These are phyloP conservation scores for Drosophila punjabiensis DNA, from an alignment of 1,140 invertebrate genomes.

Conservation along the genomic window DNA sequence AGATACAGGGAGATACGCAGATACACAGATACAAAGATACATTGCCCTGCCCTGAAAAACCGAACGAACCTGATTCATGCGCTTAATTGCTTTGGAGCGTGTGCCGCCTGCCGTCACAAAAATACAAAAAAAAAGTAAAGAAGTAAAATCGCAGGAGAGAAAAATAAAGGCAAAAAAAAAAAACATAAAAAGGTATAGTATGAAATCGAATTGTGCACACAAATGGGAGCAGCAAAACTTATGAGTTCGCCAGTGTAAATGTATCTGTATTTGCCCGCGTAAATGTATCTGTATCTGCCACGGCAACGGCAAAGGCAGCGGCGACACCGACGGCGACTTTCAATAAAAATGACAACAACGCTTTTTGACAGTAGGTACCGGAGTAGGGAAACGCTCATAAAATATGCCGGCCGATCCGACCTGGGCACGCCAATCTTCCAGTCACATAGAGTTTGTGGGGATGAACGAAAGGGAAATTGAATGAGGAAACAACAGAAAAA, in stretches of 20 bases:
- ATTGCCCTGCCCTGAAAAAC: conserved; percentile 68
- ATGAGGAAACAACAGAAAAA: conserved; percentile 30
- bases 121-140: conserved; percentile 45
- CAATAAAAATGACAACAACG: conserved; percentile 75
- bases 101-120: conserved; percentile 54
- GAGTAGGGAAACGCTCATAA: conserved; percentile 45
- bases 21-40: conserved; percentile 39
- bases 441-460: conserved; percentile 29
- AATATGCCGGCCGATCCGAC: conserved; percentile 55
- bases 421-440: conserved; percentile 52
- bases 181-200: conserved; percentile 39
- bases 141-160: conserved; percentile 8
- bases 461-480: conserved; percentile 59
- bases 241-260: conserved; percentile 49
- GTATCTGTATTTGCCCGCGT: conserved; percentile 17
- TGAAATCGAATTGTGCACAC: conserved; percentile 79
- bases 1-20: conserved; percentile 24
- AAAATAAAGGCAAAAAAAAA: not conserved
- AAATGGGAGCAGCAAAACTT: conserved; percentile 70
- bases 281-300: conserved; percentile 18
- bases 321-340: conserved; percentile 48
- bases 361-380: conserved; percentile 59
- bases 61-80: conserved; percentile 84
- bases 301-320: conserved; percentile 21
- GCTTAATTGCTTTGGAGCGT: conserved; percentile 84